Evolutionary conservation across 2,797 vertebrate genomes (phyloP).

Genomic region (Xyrichtys novacula): DNA sequence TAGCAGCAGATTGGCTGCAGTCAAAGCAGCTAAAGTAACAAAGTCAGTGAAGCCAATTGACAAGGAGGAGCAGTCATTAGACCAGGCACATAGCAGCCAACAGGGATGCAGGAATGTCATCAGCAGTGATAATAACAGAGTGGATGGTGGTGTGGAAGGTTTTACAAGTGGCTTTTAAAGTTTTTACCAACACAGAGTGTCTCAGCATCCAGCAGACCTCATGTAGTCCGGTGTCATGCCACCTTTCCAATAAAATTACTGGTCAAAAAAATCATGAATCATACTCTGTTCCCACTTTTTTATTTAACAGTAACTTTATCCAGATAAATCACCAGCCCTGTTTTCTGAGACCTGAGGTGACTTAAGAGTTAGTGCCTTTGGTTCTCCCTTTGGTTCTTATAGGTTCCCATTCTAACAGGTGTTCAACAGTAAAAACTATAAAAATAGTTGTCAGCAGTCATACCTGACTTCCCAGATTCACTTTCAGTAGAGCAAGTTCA

Average conservation of each 20-base stretch:
- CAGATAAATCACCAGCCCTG: neutral
- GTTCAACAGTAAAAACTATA: neutral
- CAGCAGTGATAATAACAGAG: too few species aligned
- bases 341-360: too few species aligned
- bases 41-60: neutral
- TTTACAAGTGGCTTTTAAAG: neutral
- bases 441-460: neutral
- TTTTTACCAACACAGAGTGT: neutral
- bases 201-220: neutral
- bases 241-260: too few species aligned
- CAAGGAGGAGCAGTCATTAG: too few species aligned
- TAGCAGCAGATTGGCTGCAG: neutral
- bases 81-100: too few species aligned
- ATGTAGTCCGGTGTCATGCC: too few species aligned
- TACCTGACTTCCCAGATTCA: neutral
- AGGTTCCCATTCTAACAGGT: neutral
- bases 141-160: too few species aligned
- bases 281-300: too few species aligned
- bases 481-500: constrained; percentile 1
- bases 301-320: neutral
- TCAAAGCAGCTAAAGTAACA: neutral
- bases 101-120: too few species aligned
- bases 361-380: neutral
- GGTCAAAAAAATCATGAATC: too few species aligned
- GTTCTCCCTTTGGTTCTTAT: neutral